These are phyloP conservation scores for Leptarthrus brevirostris DNA, from an alignment of 2,888 invertebrate genomes.

Conservation along the genomic window DNA sequence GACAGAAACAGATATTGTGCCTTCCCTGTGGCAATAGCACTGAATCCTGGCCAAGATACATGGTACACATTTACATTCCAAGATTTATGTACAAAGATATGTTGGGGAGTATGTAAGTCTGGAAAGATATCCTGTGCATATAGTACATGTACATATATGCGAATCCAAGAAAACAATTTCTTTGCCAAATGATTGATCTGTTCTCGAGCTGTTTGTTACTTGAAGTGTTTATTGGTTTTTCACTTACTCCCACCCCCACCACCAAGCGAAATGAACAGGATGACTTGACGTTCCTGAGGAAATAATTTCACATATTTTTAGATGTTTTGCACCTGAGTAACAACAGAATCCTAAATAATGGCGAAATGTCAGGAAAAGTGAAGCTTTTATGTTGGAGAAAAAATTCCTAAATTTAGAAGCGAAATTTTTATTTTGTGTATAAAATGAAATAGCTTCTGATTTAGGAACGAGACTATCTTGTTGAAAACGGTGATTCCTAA, in stretches of 20 bases:
- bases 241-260: conserved; percentile 14
- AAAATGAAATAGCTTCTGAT: conserved; percentile 8
- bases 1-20: conserved; percentile 46
- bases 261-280: conserved; percentile 40
- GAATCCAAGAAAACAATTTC: conserved; percentile 47
- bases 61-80: conserved; percentile 43
- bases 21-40: conserved; percentile 36
- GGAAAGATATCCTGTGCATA: not conserved
- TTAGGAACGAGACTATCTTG: no score
- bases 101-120: not conserved
- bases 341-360: not conserved
- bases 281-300: conserved; percentile 34
- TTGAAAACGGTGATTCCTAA: no score
- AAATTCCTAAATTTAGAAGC: not conserved
- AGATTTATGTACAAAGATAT: conserved; percentile 43
- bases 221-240: conserved; percentile 48
- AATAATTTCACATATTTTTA: conserved; percentile 41
- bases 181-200: conserved; percentile 46
- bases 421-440: not conserved
- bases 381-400: not conserved
- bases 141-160: not conserved
- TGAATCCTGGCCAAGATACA: conserved; percentile 43
- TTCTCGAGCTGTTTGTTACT: conserved; percentile 44
- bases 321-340: conserved; percentile 2
- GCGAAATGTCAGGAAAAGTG: not conserved